Conservation (phyloP, 2,888 invertebrate genomes). For the Mythimna albipuncta region DNA sequence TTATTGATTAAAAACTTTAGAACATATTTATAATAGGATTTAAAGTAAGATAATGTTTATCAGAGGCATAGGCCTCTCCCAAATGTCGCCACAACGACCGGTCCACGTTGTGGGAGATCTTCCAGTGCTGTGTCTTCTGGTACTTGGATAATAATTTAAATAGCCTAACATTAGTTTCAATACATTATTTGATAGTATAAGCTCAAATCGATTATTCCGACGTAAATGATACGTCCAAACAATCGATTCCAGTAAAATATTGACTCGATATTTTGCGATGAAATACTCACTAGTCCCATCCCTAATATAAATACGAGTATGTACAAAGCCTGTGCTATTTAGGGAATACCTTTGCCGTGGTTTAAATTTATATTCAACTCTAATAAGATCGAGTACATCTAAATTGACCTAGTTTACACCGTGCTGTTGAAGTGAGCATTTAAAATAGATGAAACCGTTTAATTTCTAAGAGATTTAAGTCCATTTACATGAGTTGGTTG, state of each 20-base stretch:
- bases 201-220: too few species aligned
- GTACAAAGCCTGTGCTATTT: conserved; percentile 26
- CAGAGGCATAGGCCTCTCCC: too few species aligned
- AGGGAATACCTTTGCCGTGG: conserved; percentile 44
- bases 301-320: conserved; percentile 29
- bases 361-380: conserved; percentile 49
- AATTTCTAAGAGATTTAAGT: neutral
- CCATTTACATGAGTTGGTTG: too few species aligned
- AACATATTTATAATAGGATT: neutral
- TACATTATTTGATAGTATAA: too few species aligned
- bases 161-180: too few species aligned
- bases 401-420: conserved; percentile 31
- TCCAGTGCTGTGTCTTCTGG: too few species aligned
- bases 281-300: conserved; percentile 13
- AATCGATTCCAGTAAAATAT: neutral
- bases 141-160: too few species aligned
- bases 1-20: neutral
- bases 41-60: too few species aligned
- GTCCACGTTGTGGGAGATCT: too few species aligned
- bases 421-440: conserved; percentile 10
- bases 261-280: conserved; percentile 5
- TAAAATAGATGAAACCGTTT: neutral
- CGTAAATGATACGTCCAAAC: neutral
- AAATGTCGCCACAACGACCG: too few species aligned
- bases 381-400: conserved; percentile 52